phyloP scores from a whole-genome alignment of 1,140 invertebrate genomes.

The Notospermus geniculatus region DNA sequence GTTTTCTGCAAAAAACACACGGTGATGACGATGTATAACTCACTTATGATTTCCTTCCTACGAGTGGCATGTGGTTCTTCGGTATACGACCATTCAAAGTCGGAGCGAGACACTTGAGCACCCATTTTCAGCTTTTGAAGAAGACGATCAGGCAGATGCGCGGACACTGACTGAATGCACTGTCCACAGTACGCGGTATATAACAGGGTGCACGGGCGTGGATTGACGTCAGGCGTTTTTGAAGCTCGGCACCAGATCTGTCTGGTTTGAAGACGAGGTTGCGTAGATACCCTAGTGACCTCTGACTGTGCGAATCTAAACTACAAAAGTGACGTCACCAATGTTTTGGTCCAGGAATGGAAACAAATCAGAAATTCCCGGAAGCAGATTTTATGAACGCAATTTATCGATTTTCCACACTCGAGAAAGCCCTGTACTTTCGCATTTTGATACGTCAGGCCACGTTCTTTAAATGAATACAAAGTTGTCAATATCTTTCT shows the following conservation, averaged over 20 bases:
- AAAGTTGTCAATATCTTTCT: no score
- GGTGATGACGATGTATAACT: constrained; percentile 46
- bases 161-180: no score
- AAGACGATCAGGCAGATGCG: no score
- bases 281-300: no score
- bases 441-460: no score
- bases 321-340: constrained; percentile 15
- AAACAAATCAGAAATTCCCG: neutral
- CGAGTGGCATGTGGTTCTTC: constrained; percentile 97
- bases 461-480: no score
- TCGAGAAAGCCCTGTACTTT: neutral
- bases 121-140: constrained; percentile 66
- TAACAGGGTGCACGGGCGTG: no score
- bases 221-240: no score
- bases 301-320: no score
- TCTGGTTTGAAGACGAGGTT: no score
- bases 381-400: neutral
- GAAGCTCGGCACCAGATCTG: no score
- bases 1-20: neutral
- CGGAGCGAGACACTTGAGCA: constrained; percentile 76
- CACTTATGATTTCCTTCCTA: constrained; percentile 90
- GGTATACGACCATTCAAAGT: constrained; percentile 95
- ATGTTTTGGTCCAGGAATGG: constrained; percentile 17
- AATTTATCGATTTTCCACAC: neutral
- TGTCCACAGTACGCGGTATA: no score